Percentiles rank a stretch among this genome's conserved stretches.
Evolutionary conservation across 2,797 vertebrate species (phyloP).

Genomic region (Gambusia yucatana): DNA sequence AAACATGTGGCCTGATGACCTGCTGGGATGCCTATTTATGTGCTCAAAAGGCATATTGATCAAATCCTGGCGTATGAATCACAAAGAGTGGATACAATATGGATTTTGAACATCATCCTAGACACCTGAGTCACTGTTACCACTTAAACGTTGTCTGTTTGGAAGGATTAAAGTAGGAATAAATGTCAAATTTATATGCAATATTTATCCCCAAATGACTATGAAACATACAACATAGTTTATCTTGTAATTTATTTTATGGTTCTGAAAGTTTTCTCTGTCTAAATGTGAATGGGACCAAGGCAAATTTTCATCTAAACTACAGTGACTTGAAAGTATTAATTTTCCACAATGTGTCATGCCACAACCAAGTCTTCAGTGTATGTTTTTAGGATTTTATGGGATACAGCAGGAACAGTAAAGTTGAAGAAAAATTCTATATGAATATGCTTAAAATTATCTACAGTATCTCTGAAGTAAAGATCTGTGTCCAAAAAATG

Average conservation of each 20-base stretch:
- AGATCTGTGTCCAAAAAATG: no score
- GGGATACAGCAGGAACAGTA: neutral
- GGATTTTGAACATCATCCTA: neutral
- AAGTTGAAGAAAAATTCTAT: neutral
- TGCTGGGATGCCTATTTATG: neutral
- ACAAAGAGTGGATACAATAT: neutral
- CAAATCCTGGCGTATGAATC: neutral
- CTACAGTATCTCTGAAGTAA: neutral
- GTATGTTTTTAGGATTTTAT: neutral
- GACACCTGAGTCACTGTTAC: slow-evolving; percentile 8
- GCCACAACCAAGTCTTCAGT: neutral
- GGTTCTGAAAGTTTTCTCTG: neutral
- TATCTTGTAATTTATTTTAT: neutral
- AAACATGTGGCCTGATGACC: neutral
- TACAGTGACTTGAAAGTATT: neutral
- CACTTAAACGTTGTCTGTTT: neutral
- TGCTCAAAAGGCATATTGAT: neutral
- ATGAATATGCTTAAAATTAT: neutral
- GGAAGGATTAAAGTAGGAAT: neutral
- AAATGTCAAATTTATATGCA: neutral
- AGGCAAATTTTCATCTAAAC: neutral
- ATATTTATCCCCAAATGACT: neutral
- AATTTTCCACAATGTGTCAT: neutral
- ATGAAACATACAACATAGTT: neutral
- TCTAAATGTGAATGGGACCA: neutral